Evolutionary conservation across 2,888 invertebrate species (phyloP), one percentile per base, ranked within the genome.

Genomic region (Coremacera marginata): DNA sequence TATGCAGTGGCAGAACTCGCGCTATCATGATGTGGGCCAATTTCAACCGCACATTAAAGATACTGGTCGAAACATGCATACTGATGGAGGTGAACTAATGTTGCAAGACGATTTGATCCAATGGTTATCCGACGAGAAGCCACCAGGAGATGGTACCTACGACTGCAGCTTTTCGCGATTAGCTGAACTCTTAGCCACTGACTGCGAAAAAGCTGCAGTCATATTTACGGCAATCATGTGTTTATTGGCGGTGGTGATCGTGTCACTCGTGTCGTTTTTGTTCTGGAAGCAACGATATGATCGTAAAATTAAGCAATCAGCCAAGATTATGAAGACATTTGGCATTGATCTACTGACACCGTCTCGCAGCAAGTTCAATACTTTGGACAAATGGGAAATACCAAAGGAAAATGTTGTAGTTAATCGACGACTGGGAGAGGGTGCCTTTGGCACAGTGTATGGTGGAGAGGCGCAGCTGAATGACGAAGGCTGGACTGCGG

Each of bases 401-500:
- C 92, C 95, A 0, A 92, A 96, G 74, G 95, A 96, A 83, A 92
- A 93, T 75, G 94, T 98, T 37, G 96, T 96, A 25, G 94, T 96
- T 81, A 96, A 96, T 90, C 91, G 96, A 25, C 94, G 94, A 86
- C 90, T 97, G 27, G 97, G 95, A 9, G 95, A 96, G 88, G 98
- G 97, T 19, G 97, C 97, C 0, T 98, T 97, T 88, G 98, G 98
- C 8, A 96, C 94, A 0, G 97, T 97, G 1, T 97, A 96, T 88
- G 88, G 89, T 51, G 98, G 98, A 0, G 97, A 97, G 89, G 95
- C 96, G 2, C 92, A 93, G 82, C 90, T 92, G 16, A 91, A 91
- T 27, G 90, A 91, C 11, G 90, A 91, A 8, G 94, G 93, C 63
- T 97, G 97, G 96, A 92, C 93, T 7, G 94, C 95, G 0, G 95